Percentiles rank a stretch among this genome's conserved stretches.
Conservation (phyloP, 2,888 invertebrate genomes). For the Chymomyza caudatula region DNA sequence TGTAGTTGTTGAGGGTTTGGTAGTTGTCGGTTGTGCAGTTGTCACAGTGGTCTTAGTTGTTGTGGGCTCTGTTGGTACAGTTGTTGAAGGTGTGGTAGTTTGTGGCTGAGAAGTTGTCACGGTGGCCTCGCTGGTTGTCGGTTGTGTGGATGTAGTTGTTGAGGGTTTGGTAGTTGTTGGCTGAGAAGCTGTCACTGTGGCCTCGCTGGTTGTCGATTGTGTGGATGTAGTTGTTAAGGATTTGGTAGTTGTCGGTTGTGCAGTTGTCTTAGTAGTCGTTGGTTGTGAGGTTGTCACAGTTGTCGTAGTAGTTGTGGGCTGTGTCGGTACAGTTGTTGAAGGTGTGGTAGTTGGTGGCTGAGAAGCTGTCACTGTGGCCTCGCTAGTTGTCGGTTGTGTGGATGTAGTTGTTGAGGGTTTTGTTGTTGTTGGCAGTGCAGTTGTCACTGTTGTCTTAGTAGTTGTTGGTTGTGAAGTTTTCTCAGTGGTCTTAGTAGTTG, state of each 20-base stretch:
- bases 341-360: background rate
- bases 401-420: background rate
- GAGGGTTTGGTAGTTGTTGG: background rate
- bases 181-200: background rate
- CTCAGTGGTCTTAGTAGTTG: background rate
- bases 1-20: background rate
- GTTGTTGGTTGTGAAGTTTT: slow-evolving; percentile 3
- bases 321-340: background rate
- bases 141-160: background rate
- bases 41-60: too few species aligned
- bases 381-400: background rate
- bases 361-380: background rate
- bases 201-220: background rate
- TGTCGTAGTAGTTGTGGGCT: background rate
- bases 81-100: too few species aligned
- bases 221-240: background rate
- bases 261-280: background rate
- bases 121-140: background rate
- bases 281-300: background rate
- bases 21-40: background rate
- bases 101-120: background rate
- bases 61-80: background rate
- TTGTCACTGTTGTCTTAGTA: too few species aligned
- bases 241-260: too few species aligned
- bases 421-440: background rate